Evolutionary conservation across 2,797 vertebrate genomes (phyloP).

Genomic region (Cuniculus paca): DNA sequence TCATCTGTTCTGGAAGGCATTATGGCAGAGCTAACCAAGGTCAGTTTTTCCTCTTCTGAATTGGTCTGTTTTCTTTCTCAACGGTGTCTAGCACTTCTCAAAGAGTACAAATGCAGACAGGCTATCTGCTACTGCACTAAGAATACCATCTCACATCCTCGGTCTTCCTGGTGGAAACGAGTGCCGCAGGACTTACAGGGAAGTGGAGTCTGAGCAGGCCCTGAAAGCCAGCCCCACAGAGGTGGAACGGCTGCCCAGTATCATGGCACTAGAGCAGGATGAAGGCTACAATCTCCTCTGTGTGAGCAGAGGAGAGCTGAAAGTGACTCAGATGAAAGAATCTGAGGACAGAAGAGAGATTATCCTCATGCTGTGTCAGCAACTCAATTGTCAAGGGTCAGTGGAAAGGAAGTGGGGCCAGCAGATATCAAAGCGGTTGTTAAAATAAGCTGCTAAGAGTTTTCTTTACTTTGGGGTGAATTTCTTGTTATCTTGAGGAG

Average conservation of each 20-base stretch:
- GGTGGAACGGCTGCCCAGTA: not conserved
- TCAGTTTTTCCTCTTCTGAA: not conserved
- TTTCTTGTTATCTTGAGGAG: not conserved
- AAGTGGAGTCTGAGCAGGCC: not conserved
- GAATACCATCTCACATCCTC: not conserved
- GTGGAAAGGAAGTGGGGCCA: not conserved
- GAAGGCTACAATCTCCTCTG: not conserved
- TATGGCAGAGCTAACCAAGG: not conserved
- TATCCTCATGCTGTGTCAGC: not conserved
- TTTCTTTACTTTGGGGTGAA: not conserved
- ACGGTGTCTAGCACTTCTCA: not conserved
- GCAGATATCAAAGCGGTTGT: not conserved
- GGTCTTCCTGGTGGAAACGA: not conserved
- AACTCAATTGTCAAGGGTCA: not conserved
- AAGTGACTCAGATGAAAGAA: not conserved
- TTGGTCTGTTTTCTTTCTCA: not conserved
- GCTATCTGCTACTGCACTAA: not conserved
- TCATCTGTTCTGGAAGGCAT: not conserved
- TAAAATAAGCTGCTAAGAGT: not conserved
- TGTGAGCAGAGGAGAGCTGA: not conserved
- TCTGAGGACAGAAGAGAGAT: not conserved
- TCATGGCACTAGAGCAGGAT: not conserved
- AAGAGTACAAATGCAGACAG: not conserved
- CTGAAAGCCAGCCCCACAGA: not conserved
- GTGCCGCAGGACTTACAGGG: rapidly evolving